phyloP scores from a whole-genome alignment of 2,113 vertebrate genomes.

The Mohoua ochrocephala region DNA sequence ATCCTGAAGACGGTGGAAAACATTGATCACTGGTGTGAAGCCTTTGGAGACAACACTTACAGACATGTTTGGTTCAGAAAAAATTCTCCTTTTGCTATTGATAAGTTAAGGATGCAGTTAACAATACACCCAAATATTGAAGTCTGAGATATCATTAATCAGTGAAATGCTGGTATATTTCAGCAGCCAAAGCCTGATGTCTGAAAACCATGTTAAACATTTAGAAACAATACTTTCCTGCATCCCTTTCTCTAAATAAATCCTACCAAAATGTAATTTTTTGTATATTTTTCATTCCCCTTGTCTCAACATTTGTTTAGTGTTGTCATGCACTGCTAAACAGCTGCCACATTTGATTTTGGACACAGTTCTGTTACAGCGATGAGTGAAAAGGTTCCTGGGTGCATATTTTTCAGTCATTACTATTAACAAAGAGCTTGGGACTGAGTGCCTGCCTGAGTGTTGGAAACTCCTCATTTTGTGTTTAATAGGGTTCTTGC shows the following conservation, averaged over 20 bases:
- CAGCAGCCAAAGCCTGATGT: not conserved
- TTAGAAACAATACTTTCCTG: not conserved
- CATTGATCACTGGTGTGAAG: not conserved
- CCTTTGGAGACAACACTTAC: not conserved
- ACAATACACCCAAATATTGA: not conserved
- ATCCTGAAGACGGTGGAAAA: not conserved
- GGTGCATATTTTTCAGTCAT: not conserved
- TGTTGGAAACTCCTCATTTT: not conserved
- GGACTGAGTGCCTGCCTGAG: not conserved
- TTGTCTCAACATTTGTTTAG: slow-evolving; percentile 8
- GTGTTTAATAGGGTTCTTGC: not conserved
- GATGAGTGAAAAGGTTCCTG: not conserved
- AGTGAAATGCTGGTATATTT: not conserved
- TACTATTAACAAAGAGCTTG: not conserved
- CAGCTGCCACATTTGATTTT: not conserved
- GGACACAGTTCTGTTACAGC: not conserved
- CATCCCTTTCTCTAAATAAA: not conserved
- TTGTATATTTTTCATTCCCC: not conserved
- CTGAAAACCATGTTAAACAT: not conserved
- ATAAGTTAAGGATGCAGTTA: not conserved
- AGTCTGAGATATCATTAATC: not conserved
- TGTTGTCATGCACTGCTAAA: not conserved
- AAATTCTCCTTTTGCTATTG: not conserved
- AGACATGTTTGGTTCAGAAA: not conserved
- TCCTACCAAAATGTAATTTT: not conserved